A percentile compares a stretch with the other conserved stretches of the same genome.
phyloP scores from a whole-genome alignment of 2,888 invertebrate genomes.

The Lepidochrysops patricia region DNA sequence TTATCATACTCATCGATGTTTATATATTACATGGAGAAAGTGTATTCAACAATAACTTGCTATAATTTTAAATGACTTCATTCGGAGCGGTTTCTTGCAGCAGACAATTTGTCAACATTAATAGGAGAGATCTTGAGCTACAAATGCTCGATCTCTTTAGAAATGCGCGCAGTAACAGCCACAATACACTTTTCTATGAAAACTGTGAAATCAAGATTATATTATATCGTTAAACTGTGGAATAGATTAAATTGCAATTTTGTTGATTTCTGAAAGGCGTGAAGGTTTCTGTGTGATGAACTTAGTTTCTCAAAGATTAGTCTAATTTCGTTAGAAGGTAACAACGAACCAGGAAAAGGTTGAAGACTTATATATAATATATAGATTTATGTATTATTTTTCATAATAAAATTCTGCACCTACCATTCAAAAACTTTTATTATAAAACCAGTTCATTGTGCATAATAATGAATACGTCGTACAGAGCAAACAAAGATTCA shows the following conservation, averaged over 20 bases:
- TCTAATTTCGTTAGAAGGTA: background rate
- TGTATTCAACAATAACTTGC: conserved; percentile 15
- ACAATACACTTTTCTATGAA: background rate
- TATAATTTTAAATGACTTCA: background rate
- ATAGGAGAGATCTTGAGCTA: background rate
- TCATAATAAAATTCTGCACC: too few species aligned
- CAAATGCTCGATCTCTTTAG: background rate
- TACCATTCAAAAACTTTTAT: too few species aligned
- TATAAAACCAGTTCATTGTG: background rate
- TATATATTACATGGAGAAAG: conserved; percentile 25
- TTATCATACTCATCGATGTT: conserved; percentile 25
- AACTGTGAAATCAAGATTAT: background rate
- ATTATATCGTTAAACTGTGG: background rate
- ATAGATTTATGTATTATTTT: too few species aligned
- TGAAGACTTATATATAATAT: too few species aligned
- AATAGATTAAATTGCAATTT: background rate
- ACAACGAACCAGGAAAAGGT: too few species aligned
- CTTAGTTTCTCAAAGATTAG: background rate
- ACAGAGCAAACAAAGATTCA: too few species aligned
- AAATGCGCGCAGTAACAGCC: background rate
- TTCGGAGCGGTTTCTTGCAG: background rate
- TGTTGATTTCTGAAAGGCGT: background rate
- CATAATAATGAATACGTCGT: too few species aligned
- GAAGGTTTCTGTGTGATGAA: background rate
- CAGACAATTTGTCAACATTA: background rate